Conservation (phyloP, 1,140 invertebrate genomes). For the Drosophila jambulina region DNA sequence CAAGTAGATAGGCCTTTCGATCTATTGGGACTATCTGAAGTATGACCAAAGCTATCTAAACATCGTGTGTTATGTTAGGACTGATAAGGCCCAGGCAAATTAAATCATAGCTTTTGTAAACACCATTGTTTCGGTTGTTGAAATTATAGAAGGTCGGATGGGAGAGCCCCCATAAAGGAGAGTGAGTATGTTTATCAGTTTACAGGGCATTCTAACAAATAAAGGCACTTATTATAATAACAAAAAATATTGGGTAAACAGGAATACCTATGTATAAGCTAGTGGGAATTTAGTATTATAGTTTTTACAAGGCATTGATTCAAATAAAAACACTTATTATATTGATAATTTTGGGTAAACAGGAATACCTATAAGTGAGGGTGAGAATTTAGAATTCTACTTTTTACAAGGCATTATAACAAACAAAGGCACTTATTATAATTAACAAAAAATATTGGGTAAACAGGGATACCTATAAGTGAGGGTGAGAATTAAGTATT, state of each 20-base stretch:
- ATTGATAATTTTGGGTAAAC: not conserved
- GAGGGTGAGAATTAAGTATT: no score
- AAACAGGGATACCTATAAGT: no score
- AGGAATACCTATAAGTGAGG: no score
- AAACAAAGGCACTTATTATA: constrained; percentile 1
- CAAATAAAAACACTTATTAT: not conserved
- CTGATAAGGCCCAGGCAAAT: constrained; percentile 22
- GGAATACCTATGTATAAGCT: no score
- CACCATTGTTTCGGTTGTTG: constrained; percentile 1
- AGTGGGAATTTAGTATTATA: no score
- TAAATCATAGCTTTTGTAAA: constrained; percentile 33
- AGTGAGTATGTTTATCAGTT: not conserved
- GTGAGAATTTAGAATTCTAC: no score
- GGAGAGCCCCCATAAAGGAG: not conserved
- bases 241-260: no score
- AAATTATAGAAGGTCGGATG: not conserved
- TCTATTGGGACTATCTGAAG: not conserved
- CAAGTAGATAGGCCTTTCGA: constrained; percentile 10
- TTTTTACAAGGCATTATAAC: not conserved
- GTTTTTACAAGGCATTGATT: not conserved
- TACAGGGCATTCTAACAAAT: not conserved
- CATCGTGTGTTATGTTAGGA: constrained; percentile 1
- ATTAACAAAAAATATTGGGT: no score
- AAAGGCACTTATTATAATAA: not conserved
- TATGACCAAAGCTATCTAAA: constrained; percentile 20